Evolutionary conservation across 2,888 invertebrate genomes (phyloP).

Genomic region (Ophioninae sp.): DNA sequence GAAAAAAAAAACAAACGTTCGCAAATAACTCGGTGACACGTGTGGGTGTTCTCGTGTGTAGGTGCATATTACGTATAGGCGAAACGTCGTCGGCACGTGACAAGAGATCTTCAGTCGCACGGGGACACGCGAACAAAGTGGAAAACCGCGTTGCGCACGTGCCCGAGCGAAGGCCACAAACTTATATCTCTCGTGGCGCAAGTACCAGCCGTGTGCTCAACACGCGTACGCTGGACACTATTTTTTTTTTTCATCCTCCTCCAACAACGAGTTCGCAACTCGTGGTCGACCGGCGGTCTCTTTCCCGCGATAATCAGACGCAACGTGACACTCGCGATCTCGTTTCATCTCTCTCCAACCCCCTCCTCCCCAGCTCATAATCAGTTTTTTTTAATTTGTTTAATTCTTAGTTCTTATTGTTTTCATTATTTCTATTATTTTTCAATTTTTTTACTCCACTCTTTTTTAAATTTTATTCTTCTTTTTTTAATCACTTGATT

Average conservation of each 20-base stretch:
- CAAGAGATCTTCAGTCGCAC: constrained; percentile 33
- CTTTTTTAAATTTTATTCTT: too few species aligned
- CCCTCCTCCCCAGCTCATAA: too few species aligned
- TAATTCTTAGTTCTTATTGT: too few species aligned
- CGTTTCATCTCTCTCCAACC: neutral
- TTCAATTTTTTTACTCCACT: too few species aligned
- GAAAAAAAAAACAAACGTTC: neutral
- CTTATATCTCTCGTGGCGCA: constrained; percentile 12
- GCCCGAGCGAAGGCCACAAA: constrained; percentile 58
- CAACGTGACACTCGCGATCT: neutral
- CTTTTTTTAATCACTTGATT: too few species aligned
- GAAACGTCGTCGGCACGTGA: constrained; percentile 53
- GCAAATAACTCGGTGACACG: neutral
- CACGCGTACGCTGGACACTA: neutral
- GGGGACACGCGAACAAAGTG: constrained; percentile 53
- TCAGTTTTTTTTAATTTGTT: too few species aligned
- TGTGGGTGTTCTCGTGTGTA: neutral
- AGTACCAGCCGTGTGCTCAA: constrained; percentile 14
- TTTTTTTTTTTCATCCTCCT: constrained; percentile 6
- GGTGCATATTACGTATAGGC: neutral
- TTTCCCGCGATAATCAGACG: constrained; percentile 11
- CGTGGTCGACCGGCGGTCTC: neutral
- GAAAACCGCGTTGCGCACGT: constrained; percentile 58
- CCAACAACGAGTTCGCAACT: neutral
- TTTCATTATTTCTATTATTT: too few species aligned